Evolutionary conservation across 2,888 invertebrate genomes (phyloP).

Genomic region (Coremacera marginata): DNA sequence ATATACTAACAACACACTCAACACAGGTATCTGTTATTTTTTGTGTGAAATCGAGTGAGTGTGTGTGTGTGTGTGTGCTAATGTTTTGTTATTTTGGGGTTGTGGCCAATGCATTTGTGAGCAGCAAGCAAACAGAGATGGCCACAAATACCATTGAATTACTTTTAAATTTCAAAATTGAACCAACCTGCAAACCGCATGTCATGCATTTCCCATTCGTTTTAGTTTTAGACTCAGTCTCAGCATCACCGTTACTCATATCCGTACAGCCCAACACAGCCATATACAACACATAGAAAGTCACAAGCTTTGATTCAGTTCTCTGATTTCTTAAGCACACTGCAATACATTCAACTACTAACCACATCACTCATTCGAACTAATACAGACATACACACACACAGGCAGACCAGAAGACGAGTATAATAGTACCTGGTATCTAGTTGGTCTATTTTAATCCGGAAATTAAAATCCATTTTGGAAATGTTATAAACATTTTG

Average conservation of each 20-base stretch:
- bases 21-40: neutral
- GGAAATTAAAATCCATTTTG: slow-evolving; percentile 32
- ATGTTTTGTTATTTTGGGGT: neutral
- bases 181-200: neutral
- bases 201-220: neutral
- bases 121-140: slow-evolving; percentile 8
- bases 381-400: neutral
- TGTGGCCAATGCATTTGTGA: neutral
- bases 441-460: slow-evolving; percentile 4
- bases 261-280: neutral
- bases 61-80: neutral
- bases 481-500: slow-evolving; percentile 21
- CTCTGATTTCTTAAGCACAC: too few relatives aligned
- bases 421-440: neutral
- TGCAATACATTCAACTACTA: too few relatives aligned
- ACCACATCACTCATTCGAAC: neutral
- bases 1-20: neutral
- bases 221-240: neutral
- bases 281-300: neutral
- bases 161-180: slow-evolving; percentile 17
- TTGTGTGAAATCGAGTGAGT: neutral
- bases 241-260: neutral
- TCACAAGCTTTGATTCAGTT: too few relatives aligned
- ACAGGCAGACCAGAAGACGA: neutral
- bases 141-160: slow-evolving; percentile 27